phyloP scores from a whole-genome alignment of 2,113 vertebrate species.

The Ctenodactylus gundi region DNA sequence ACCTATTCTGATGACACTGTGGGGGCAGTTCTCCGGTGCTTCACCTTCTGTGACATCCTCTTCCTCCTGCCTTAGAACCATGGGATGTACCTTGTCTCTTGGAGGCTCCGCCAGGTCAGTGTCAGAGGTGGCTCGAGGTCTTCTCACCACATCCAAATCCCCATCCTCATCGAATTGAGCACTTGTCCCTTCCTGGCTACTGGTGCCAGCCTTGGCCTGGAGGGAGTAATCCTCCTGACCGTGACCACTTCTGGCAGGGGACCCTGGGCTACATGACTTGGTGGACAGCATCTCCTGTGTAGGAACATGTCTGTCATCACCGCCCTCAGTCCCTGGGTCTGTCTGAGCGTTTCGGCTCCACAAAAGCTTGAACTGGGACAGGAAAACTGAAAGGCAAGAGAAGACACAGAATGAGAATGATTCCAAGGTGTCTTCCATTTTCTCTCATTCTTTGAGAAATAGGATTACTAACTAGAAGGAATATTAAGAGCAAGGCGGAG shows the following conservation, averaged over 20 bases:
- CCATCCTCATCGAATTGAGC: constrained; percentile 90
- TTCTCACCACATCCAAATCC: constrained; percentile 90
- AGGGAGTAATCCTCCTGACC: neutral
- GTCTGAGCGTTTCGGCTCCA: constrained; percentile 67
- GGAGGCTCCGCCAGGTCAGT: neutral
- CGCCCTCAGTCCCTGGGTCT: constrained; percentile 9
- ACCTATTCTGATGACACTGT: constrained; percentile 85
- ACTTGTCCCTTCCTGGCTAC: neutral
- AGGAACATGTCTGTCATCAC: neutral
- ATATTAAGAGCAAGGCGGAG: neutral
- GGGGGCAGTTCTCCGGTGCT: constrained; percentile 45
- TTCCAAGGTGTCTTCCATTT: neutral
- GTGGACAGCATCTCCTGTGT: neutral
- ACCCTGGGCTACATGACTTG: neutral
- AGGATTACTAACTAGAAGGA: too few species aligned
- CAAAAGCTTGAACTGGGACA: constrained; percentile 90
- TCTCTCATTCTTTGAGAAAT: neutral
- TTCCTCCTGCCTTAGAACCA: constrained; percentile 85
- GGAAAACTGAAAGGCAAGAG: constrained; percentile 87
- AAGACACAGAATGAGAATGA: too few species aligned
- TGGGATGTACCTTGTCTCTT: constrained; percentile 84
- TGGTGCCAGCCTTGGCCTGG: neutral
- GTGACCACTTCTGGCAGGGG: neutral
- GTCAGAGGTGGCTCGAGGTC: constrained; percentile 73
- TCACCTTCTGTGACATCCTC: constrained; percentile 67